These are phyloP conservation scores for Cuculus canorus DNA, from an alignment of 2,797 vertebrate genomes.

Conservation along the genomic window DNA sequence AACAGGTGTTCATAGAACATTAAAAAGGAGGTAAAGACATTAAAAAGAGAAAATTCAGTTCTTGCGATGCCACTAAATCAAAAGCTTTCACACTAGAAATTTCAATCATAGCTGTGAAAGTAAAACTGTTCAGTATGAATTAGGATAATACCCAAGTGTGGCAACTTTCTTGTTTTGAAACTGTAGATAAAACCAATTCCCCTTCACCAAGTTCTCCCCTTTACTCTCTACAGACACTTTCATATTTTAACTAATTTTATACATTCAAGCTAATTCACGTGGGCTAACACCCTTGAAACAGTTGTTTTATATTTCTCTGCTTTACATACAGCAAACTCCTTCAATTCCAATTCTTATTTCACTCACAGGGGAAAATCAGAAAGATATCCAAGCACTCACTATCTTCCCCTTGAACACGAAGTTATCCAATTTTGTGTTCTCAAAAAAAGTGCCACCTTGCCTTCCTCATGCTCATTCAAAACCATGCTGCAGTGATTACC, in stretches of 20 bases:
- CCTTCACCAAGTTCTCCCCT: neutral
- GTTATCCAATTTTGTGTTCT: neutral
- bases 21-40: neutral
- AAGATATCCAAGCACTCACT: neutral
- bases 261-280: neutral
- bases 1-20: neutral
- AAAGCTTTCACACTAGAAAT: neutral
- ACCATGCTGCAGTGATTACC: neutral
- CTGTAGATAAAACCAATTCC: neutral
- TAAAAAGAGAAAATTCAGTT: neutral
- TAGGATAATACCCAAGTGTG: accelerated
- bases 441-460: neutral
- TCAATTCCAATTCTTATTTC: neutral
- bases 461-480: neutral
- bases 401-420: neutral
- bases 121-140: neutral
- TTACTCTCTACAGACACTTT: neutral
- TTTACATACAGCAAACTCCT: neutral
- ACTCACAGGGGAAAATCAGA: neutral
- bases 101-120: neutral
- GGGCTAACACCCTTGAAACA: neutral
- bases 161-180: neutral
- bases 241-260: neutral
- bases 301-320: neutral
- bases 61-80: neutral